A percentile compares a stretch with the other conserved stretches of the same genome.
Conservation (phyloP, 2,113 vertebrate species). For the Actinemys pallida region DNA sequence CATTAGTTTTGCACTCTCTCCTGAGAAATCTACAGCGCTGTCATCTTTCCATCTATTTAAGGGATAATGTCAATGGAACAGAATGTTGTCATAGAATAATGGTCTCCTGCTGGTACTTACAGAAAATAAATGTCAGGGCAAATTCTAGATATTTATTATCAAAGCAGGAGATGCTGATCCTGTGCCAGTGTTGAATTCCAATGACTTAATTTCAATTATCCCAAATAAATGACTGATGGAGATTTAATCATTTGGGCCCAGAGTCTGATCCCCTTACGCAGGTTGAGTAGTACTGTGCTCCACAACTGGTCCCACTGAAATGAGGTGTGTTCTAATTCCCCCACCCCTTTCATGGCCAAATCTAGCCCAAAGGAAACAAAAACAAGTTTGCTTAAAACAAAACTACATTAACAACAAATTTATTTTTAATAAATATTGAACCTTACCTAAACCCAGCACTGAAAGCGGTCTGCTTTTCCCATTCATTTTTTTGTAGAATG, state of each 20-base stretch:
- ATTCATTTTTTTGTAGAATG: background rate
- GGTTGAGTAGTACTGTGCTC: background rate
- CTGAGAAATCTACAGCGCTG: background rate
- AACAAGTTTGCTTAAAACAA: background rate
- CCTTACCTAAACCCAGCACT: background rate
- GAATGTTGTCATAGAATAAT: background rate
- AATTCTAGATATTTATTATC: background rate
- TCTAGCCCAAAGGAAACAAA: background rate
- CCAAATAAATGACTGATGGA: conserved; percentile 13
- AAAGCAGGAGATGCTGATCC: background rate
- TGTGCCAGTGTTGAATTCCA: background rate
- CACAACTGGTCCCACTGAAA: background rate
- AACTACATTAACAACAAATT: background rate
- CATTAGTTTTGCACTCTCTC: background rate
- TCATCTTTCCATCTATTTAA: background rate
- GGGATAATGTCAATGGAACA: background rate
- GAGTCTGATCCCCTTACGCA: background rate
- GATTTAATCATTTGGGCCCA: conserved; percentile 10
- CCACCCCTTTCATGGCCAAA: background rate
- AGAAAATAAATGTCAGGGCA: conserved; percentile 20
- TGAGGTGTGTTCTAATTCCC: background rate
- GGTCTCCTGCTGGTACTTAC: background rate
- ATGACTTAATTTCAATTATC: conserved; percentile 23
- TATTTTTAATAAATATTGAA: background rate
- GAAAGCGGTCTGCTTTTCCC: background rate